These are phyloP conservation scores for Artibeus lituratus DNA, from an alignment of 2,797 vertebrate genomes.

Conservation along the genomic window DNA sequence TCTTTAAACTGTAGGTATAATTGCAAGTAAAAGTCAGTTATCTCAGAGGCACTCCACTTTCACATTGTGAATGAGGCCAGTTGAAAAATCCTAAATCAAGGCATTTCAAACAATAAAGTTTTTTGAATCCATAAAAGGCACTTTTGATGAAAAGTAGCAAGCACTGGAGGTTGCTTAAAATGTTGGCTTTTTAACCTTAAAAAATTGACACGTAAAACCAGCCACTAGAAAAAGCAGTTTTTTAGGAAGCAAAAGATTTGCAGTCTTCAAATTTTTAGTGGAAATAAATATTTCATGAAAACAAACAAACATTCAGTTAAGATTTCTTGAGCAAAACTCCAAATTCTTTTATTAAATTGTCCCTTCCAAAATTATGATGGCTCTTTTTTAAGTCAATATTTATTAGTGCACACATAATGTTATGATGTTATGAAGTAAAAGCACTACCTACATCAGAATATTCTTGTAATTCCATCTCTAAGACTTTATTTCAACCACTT, in stretches of 20 bases:
- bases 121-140: slow-evolving; percentile 30
- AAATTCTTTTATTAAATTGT: slow-evolving; percentile 61
- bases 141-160: slow-evolving; percentile 35
- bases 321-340: slow-evolving; percentile 68
- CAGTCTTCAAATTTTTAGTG: not conserved
- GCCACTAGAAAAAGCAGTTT: not conserved
- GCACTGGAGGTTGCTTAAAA: slow-evolving; percentile 1
- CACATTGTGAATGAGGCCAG: not conserved
- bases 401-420: slow-evolving; percentile 72
- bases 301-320: slow-evolving; percentile 61
- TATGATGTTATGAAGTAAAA: not conserved
- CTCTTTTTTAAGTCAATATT: slow-evolving; percentile 78
- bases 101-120: slow-evolving; percentile 46
- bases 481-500: slow-evolving; percentile 77
- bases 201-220: not conserved
- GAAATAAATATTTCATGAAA: slow-evolving; percentile 24
- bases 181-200: not conserved
- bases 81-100: slow-evolving; percentile 35
- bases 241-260: not conserved
- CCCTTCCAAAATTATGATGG: slow-evolving; percentile 65
- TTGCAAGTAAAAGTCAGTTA: slow-evolving; percentile 67
- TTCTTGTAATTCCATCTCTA: slow-evolving; percentile 63
- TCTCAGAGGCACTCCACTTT: slow-evolving; percentile 49
- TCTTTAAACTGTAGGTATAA: slow-evolving; percentile 69
- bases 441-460: slow-evolving; percentile 66